These are phyloP conservation scores for Delphinapterus leucas DNA, from an alignment of 2,113 vertebrate species.

Conservation along the genomic window DNA sequence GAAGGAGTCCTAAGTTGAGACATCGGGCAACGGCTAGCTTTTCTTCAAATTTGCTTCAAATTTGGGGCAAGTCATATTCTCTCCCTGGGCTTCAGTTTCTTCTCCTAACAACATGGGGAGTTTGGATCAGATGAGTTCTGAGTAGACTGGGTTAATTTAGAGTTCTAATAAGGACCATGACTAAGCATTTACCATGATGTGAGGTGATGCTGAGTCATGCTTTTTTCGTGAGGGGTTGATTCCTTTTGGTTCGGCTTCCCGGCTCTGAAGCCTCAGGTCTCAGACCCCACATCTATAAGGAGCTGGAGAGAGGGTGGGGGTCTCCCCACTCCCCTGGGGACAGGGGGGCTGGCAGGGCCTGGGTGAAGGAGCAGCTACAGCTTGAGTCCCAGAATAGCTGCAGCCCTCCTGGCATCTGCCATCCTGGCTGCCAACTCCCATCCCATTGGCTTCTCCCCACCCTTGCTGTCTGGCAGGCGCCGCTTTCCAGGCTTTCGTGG, in stretches of 20 bases:
- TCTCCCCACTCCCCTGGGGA: neutral
- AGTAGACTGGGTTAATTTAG: neutral
- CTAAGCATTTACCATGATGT: conserved; percentile 35
- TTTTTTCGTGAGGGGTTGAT: neutral
- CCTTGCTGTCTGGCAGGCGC: conserved; percentile 42
- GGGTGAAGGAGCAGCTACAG: neutral
- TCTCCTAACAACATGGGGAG: neutral
- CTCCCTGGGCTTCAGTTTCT: neutral
- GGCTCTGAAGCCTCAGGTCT: neutral
- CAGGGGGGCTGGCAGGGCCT: neutral
- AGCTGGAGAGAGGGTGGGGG: neutral
- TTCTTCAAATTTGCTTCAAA: neutral
- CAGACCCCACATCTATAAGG: neutral
- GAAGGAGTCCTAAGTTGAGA: neutral
- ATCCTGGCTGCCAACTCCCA: conserved; percentile 50
- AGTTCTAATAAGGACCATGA: conserved; percentile 57
- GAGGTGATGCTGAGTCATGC: neutral
- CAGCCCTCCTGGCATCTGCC: conserved; percentile 66
- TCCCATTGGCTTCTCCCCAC: conserved; percentile 40
- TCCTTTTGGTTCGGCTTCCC: neutral
- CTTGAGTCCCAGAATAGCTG: conserved; percentile 66
- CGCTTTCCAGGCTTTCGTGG: conserved; percentile 73
- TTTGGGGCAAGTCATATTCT: neutral
- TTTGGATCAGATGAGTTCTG: neutral
- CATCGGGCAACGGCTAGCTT: neutral